Evolutionary conservation across 2,797 vertebrate genomes (phyloP).

Genomic region (Agapornis canus): DNA sequence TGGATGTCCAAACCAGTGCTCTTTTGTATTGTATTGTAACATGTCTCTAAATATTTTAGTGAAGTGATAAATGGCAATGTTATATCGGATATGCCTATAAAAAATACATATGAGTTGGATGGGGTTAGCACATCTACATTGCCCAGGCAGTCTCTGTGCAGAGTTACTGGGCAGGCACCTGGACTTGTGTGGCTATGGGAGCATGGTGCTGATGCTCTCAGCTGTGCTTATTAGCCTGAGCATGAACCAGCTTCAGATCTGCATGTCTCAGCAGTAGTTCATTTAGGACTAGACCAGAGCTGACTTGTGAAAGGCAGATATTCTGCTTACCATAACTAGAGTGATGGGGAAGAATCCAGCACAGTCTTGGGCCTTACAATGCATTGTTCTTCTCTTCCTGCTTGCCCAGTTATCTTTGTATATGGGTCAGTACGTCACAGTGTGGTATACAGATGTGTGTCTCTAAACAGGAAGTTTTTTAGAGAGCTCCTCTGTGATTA

Average conservation of each 20-base stretch:
- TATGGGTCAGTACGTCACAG: accelerated
- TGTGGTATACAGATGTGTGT: neutral
- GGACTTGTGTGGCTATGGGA: neutral
- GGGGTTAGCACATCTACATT: neutral
- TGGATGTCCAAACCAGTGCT: neutral
- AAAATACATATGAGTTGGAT: accelerated
- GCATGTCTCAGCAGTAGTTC: neutral
- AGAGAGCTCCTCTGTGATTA: neutral
- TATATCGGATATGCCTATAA: neutral
- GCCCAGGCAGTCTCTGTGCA: neutral
- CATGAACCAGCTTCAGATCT: neutral
- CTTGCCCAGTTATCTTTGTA: neutral
- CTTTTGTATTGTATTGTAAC: neutral
- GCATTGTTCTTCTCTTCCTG: neutral
- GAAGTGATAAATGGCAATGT: neutral
- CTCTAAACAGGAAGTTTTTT: neutral
- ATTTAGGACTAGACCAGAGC: neutral
- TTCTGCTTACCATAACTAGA: neutral
- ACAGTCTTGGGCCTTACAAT: neutral
- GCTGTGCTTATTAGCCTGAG: neutral
- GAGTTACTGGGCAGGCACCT: neutral
- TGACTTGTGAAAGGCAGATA: neutral
- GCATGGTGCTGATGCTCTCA: neutral
- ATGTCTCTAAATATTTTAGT: neutral
- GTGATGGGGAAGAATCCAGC: neutral